These are phyloP conservation scores for Sussaba pulchella DNA, from an alignment of 2,888 invertebrate species.

Conservation along the genomic window DNA sequence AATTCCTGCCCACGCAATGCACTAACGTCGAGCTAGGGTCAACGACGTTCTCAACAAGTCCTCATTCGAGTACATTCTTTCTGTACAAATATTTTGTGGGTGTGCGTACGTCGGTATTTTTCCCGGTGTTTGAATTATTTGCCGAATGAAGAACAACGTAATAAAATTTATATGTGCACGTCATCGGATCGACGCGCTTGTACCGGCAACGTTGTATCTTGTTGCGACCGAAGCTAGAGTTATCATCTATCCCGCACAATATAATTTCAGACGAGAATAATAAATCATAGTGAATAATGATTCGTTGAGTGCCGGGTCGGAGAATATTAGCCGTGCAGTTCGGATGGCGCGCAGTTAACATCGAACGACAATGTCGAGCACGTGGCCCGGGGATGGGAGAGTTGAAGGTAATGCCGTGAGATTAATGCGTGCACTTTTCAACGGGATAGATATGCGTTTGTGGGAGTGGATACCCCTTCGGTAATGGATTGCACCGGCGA, in stretches of 20 bases:
- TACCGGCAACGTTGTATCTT: not conserved
- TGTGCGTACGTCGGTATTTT: not conserved
- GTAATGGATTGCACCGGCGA: not conserved
- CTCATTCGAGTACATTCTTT: slow-evolving; percentile 47
- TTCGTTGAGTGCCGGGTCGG: slow-evolving; percentile 48
- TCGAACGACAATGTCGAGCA: slow-evolving; percentile 57
- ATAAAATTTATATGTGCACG: slow-evolving; percentile 45
- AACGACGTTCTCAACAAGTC: slow-evolving; percentile 39
- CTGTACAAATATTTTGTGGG: not conserved
- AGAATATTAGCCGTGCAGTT: slow-evolving; percentile 55
- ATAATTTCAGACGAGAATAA: slow-evolving; percentile 49
- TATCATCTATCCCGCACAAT: slow-evolving; percentile 61
- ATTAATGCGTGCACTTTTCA: slow-evolving; percentile 49
- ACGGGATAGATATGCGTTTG: not conserved
- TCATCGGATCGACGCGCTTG: slow-evolving; percentile 35
- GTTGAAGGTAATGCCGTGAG: slow-evolving; percentile 32
- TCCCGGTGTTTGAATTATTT: slow-evolving; percentile 54
- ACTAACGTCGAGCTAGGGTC: slow-evolving; percentile 50
- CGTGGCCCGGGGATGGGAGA: slow-evolving; percentile 35
- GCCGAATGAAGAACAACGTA: slow-evolving; percentile 30
- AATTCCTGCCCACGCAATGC: too few species aligned
- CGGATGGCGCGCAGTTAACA: slow-evolving; percentile 42
- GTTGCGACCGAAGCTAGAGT: slow-evolving; percentile 37
- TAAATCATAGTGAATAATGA: slow-evolving; percentile 66
- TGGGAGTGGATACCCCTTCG: not conserved